Evolutionary conservation across 2,113 vertebrate species (phyloP).

Genomic region (Tachuris rubrigastra): DNA sequence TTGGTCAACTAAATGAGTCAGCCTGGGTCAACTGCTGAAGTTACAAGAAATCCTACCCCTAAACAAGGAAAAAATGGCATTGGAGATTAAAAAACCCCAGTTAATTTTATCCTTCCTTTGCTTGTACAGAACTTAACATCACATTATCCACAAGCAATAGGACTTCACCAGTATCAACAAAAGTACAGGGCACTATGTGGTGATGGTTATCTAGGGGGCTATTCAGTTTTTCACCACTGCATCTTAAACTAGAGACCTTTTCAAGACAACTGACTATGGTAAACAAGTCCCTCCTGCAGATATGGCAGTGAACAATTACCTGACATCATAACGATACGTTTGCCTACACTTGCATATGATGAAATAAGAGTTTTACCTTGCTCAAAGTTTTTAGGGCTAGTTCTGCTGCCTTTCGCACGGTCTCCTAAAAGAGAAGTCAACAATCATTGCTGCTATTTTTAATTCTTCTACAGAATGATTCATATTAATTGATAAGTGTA

Average conservation of each 20-base stretch:
- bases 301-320: background rate
- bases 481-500: background rate
- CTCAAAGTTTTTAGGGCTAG: slow-evolving; percentile 94
- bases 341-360: background rate
- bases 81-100: fast-evolving
- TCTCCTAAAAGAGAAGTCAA: slow-evolving; percentile 81
- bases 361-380: slow-evolving; percentile 79
- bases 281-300: background rate
- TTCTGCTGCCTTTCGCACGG: slow-evolving; percentile 95
- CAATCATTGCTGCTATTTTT: background rate
- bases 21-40: background rate
- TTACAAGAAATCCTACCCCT: background rate
- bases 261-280: background rate
- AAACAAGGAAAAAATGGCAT: background rate
- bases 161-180: background rate
- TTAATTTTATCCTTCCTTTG: background rate
- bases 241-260: background rate
- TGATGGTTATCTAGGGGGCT: background rate
- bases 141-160: background rate
- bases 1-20: background rate
- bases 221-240: background rate
- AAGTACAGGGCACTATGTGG: background rate
- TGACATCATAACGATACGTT: background rate
- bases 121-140: fast-evolving
- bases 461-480: background rate